Evolutionary conservation across 2,888 invertebrate genomes (phyloP), one percentile per base, ranked within the genome.

Genomic region (Dasysyrphus tricinctus): DNA sequence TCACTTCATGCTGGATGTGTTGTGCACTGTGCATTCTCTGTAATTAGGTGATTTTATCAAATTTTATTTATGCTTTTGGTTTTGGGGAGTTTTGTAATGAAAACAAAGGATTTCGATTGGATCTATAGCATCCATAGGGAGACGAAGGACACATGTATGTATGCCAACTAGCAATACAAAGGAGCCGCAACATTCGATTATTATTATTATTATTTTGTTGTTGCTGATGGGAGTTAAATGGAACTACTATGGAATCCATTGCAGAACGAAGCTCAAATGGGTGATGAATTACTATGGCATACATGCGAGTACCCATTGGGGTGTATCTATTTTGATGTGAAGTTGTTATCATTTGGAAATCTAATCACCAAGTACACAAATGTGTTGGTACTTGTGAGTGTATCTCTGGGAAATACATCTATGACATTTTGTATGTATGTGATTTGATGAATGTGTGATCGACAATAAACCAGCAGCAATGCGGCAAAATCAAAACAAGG

Each of bases 1-100:
- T 29, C 29, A 56, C 42, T 72, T 39, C 44, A 67, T 54, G 12
- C 65, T 77, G 74, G 59, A 74, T 81, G 63, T 88, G 78, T 39
- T 34, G 59, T 42, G 39, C 88, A 88, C 78, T 86, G 88, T 88
- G 88, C 88, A 88, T 80, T 88, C 88, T 88, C 88, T 88, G 88
- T 89, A 90, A 90, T 90, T 90, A 89, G 88, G 88, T 88, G 89
- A 89, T 90, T 88, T 88, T 89, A 89, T 89, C 89, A 84, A 80
- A 88, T 82, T 86, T 88, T 86, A 88, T 89, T 89, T 89, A 89
- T 89, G 89, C 86, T 88, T n/a, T 81, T 72, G 80, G 78, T 79
- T 84, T 88, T 51, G 76, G 63, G 65, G 78, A 79, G 77, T 78
- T 88, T 77, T 81, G 77, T 78, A 81, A 88, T 79, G 85, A 59